These are phyloP conservation scores for Hypomecis atomaria DNA, from an alignment of 2,888 invertebrate species.

Conservation along the genomic window DNA sequence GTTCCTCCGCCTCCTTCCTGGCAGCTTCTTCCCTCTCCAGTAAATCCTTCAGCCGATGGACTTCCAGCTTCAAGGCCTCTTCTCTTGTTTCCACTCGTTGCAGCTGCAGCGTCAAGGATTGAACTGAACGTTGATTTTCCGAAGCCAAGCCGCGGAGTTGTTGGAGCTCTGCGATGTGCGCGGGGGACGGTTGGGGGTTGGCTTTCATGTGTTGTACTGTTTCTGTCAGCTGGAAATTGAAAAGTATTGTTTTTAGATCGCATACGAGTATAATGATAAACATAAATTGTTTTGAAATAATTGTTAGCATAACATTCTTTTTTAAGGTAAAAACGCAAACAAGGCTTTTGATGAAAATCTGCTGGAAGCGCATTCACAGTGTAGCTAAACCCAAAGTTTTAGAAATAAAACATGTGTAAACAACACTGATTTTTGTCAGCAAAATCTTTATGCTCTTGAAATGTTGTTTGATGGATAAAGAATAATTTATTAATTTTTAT, in stretches of 20 bases:
- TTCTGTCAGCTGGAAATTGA: constrained; percentile 57
- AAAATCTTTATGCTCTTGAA: too few species aligned
- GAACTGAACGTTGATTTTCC: constrained; percentile 85
- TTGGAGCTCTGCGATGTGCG: constrained; percentile 69
- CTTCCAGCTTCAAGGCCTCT: constrained; percentile 74
- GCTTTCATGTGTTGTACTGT: constrained; percentile 63
- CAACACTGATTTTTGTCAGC: too few species aligned
- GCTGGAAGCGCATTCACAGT: too few species aligned
- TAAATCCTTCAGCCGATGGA: constrained; percentile 73
- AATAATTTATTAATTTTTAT: too few species aligned
- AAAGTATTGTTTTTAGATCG: background rate
- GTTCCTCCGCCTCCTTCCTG: constrained; percentile 68
- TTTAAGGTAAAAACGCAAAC: too few species aligned
- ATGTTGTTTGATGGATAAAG: too few species aligned
- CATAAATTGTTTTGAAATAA: too few species aligned
- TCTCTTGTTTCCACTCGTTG: constrained; percentile 80
- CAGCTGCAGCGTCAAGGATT: constrained; percentile 81
- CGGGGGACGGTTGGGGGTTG: constrained; percentile 56
- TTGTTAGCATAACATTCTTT: too few species aligned
- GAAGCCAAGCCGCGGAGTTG: constrained; percentile 79
- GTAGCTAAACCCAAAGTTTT: too few species aligned
- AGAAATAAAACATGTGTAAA: too few species aligned
- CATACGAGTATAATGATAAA: too few species aligned
- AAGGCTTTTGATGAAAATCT: too few species aligned
- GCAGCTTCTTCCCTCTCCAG: constrained; percentile 77